phyloP scores from a whole-genome alignment of 2,888 invertebrate genomes.

The Polyommatus icarus region DNA sequence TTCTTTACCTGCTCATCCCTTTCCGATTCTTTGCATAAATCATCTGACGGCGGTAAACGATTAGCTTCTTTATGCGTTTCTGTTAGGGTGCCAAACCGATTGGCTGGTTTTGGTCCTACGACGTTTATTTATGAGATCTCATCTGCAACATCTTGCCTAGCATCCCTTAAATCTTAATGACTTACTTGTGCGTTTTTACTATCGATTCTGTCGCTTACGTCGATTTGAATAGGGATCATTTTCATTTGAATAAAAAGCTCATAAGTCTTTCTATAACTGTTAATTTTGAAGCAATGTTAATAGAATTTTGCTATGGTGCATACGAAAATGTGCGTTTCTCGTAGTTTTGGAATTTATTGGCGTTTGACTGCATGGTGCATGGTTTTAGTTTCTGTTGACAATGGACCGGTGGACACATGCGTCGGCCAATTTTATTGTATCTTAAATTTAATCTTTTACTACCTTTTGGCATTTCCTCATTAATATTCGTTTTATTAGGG shows the following conservation, averaged over 20 bases:
- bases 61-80: slow-evolving; percentile 45
- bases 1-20: slow-evolving; percentile 73
- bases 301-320: slow-evolving; percentile 69
- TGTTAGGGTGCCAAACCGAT: slow-evolving; percentile 43
- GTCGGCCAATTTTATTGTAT: slow-evolving; percentile 37
- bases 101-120: slow-evolving; percentile 42
- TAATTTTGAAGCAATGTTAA: slow-evolving; percentile 47
- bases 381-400: slow-evolving; percentile 53
- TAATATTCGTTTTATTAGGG: slow-evolving; percentile 26
- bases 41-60: slow-evolving; percentile 36
- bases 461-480: slow-evolving; percentile 19
- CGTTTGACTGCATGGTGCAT: slow-evolving; percentile 51
- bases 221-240: slow-evolving; percentile 46
- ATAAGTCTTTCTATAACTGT: slow-evolving; percentile 52
- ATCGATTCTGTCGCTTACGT: slow-evolving; percentile 51
- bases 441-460: slow-evolving; percentile 43
- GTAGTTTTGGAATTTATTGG: slow-evolving; percentile 72
- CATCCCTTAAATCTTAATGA: slow-evolving; percentile 72
- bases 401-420: slow-evolving; percentile 48
- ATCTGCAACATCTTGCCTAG: slow-evolving; percentile 75
- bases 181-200: slow-evolving; percentile 57
- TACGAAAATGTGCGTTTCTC: slow-evolving; percentile 72
- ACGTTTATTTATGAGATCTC: slow-evolving; percentile 44
- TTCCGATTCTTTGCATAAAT: slow-evolving; percentile 42
- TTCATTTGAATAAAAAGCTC: slow-evolving; percentile 44